phyloP scores from a whole-genome alignment of 2,797 vertebrate species.

The Pygocentrus nattereri region DNA sequence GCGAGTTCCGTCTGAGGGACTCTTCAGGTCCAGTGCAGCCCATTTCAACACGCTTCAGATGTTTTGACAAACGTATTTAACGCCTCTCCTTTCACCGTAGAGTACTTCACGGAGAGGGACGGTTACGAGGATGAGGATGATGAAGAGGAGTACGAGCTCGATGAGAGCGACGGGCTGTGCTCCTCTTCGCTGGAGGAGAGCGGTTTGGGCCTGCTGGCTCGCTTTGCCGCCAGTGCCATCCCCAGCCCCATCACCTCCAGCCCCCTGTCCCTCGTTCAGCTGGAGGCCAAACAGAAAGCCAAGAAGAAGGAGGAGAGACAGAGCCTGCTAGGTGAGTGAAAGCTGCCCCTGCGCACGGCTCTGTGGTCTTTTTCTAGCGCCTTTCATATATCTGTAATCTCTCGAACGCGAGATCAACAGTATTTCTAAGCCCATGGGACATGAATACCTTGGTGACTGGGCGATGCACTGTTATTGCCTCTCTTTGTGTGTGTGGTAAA shows the following conservation, averaged over 20 bases:
- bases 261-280: constrained; percentile 84
- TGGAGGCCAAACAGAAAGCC: constrained; percentile 88
- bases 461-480: constrained; percentile 43
- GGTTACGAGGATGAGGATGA: constrained; percentile 83
- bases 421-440: constrained; percentile 37
- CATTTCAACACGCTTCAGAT: neutral
- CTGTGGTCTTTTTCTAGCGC: neutral
- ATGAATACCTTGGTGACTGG: constrained; percentile 42
- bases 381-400: constrained; percentile 24
- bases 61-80: neutral
- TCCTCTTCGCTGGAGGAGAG: constrained; percentile 88
- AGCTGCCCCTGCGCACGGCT: neutral
- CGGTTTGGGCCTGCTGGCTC: constrained; percentile 91
- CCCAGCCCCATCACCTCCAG: constrained; percentile 86
- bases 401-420: constrained; percentile 34
- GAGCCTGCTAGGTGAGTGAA: constrained; percentile 86
- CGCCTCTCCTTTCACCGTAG: constrained; percentile 59
- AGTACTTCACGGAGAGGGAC: constrained; percentile 68
- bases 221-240: constrained; percentile 91
- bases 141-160: constrained; percentile 76
- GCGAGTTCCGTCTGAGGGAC: neutral
- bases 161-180: constrained; percentile 74
- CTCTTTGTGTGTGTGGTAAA: constrained; percentile 25
- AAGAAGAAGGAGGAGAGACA: constrained; percentile 91
- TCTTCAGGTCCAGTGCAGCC: too few species aligned